Evolutionary conservation across 2,797 vertebrate species (phyloP), one percentile per base, ranked within the genome.

Genomic region (Enteromius treurensis): DNA sequence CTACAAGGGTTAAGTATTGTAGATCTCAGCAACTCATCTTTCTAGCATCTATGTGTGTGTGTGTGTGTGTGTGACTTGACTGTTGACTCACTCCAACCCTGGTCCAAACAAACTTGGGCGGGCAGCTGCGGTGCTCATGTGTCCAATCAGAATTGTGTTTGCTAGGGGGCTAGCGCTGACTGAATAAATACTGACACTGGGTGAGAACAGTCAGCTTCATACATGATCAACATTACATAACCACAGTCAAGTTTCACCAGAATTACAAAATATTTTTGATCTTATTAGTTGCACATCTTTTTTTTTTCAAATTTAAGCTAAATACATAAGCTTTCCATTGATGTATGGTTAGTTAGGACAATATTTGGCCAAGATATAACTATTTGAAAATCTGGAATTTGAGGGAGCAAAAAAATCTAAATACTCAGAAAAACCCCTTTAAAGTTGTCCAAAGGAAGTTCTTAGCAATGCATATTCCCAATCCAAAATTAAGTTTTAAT

Each of bases 31-130:
- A 81, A 73, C 37, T 32, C 23, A 58, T 70, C 34, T 80, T 23
- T 23, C 0, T 71, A 17, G 62, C 58, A 8, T 65, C 3, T 62
- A 64, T 45, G 68, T 47, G 37, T 62, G 42, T 45, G 68, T 47
- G 37, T 62, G 42, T 67, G 32, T 79, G 53, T 79, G 53, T 77
- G 55, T 88, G 65, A 55, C 70, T 65, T 53, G 69, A 76, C 70
- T 85, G 84, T 80, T 88, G 86, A 89, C 80, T 87, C 84, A 88
- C 34, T 58, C 29, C 69, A 73, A 8, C 79, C 62, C 79, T 75
- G 81, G 78, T 79, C 78, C 71, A 83, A 83, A 83, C 55, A 45
- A 32, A 77, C 64, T 84, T 32, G 58, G 60, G 42, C 80, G 34
- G 77, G 82, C 68, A 69, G 53, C 68, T 53, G 13, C 70, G 14